Percentiles rank a stretch among this genome's conserved stretches.
Evolutionary conservation across 2,888 invertebrate species (phyloP).

Genomic region (Cactoblastis cactorum): DNA sequence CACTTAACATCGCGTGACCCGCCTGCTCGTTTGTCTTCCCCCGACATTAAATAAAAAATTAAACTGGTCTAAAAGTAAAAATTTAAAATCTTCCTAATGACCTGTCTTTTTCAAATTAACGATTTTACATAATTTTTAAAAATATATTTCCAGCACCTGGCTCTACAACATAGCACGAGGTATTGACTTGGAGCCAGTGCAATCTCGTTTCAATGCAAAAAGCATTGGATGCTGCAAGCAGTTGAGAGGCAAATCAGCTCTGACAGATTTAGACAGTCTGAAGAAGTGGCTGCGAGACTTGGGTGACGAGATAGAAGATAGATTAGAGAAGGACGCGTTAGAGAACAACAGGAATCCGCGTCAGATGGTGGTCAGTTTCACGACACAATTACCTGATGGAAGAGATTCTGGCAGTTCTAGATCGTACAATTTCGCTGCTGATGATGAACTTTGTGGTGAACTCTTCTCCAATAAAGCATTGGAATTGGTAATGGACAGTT

Average conservation of each 20-base stretch:
- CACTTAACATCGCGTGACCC: too few species aligned
- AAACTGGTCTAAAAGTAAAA: too few species aligned
- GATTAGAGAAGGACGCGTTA: slow-evolving; percentile 87
- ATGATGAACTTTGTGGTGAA: slow-evolving; percentile 82
- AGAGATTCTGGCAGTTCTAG: slow-evolving; percentile 83
- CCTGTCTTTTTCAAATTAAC: too few species aligned
- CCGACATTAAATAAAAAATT: too few species aligned
- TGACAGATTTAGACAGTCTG: slow-evolving; percentile 82
- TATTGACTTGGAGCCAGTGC: slow-evolving; percentile 92
- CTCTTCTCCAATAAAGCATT: slow-evolving; percentile 83
- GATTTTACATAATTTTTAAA: too few species aligned
- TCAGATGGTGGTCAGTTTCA: slow-evolving; percentile 87
- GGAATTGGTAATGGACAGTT: slow-evolving; percentile 83
- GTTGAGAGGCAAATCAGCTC: slow-evolving; percentile 89
- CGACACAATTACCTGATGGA: slow-evolving; percentile 74
- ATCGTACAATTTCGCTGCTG: slow-evolving; percentile 74
- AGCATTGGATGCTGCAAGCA: slow-evolving; percentile 98
- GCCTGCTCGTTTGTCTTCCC: too few species aligned
- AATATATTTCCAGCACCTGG: slow-evolving; percentile 82
- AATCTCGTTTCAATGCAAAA: slow-evolving; percentile 89
- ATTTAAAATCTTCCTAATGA: too few species aligned
- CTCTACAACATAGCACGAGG: slow-evolving; percentile 92
- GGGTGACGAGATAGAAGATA: slow-evolving; percentile 89
- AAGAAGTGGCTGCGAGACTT: slow-evolving; percentile 90
- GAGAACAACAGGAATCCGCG: slow-evolving; percentile 91